Conservation (phyloP, 2,888 invertebrate genomes). For the Nemotelus pantherinus region DNA sequence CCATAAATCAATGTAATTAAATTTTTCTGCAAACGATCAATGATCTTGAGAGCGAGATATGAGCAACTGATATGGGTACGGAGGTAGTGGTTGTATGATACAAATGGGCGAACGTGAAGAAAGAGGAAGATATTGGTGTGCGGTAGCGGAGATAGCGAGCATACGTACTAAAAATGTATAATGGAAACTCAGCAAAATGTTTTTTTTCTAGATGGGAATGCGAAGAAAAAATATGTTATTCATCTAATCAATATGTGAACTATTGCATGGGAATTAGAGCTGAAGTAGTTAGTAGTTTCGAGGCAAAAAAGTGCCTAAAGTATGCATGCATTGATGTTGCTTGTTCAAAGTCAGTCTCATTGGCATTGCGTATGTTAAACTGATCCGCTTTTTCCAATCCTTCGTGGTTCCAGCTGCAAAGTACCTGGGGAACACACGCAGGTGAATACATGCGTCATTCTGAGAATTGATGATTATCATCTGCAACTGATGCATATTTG, state of each 20-base stretch:
- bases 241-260: slow-evolving; percentile 41
- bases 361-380: slow-evolving; percentile 23
- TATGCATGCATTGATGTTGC: neutral
- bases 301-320: slow-evolving; percentile 6
- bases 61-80: slow-evolving; percentile 22
- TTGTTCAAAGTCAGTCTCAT: slow-evolving; percentile 27
- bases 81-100: neutral
- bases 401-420: neutral
- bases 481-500: slow-evolving; percentile 16
- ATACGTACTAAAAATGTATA: neutral
- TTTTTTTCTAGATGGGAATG: neutral
- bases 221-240: slow-evolving; percentile 35
- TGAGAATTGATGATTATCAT: slow-evolving; percentile 28
- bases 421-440: neutral
- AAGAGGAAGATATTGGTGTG: slow-evolving; percentile 12
- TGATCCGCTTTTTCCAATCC: slow-evolving; percentile 8
- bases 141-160: neutral
- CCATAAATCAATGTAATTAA: slow-evolving; percentile 45
- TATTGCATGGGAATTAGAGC: slow-evolving; percentile 44
- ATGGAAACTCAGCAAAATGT: neutral
- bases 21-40: slow-evolving; percentile 44
- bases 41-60: slow-evolving; percentile 42
- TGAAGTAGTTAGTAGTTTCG: neutral
- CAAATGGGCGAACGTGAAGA: neutral
- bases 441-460: slow-evolving; percentile 24